Evolutionary conservation across 2,888 invertebrate species (phyloP), one percentile per base, ranked within the genome.

Genomic region (Seladonia tumulorum): DNA sequence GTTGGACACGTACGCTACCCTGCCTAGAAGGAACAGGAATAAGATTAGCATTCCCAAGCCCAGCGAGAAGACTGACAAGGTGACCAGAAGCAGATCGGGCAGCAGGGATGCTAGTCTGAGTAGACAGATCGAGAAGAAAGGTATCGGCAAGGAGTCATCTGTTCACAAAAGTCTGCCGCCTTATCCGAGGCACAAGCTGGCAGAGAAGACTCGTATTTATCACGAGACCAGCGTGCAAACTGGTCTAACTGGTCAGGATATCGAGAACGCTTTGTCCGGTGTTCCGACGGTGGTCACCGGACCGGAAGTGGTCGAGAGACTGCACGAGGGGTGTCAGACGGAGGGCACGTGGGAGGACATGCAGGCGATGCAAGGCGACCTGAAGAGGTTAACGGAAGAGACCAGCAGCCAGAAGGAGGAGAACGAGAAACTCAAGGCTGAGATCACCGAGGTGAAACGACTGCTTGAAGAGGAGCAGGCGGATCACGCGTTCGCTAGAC

Each of bases 141-240:
- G 72, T 63, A 63, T n/a, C 0, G 49, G 63, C 0, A 91, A 94
- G 85, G 94, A 95, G 73, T 91, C 91, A 18, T 91, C 93, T 5
- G 91, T 80, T 35, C 89, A 93, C 74, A 96, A 96, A 90, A 95
- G 94, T 79, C 89, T 96, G 72, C 96, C 96, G 5, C 96, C 96
- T 0, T 96, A 95, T 89, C 95, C 96, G n/a, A 95, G 95, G 71
- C 94, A 95, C 82, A 95, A 95, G 88, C 87, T 91, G 0, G 79
- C 86, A 0, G 94, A 95, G 53, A 96, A 96, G 93, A 97, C 97
- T 0, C 96, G 97, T 92, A 98, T 98, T 89, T 98, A 97, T 94
- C 98, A 98, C 90, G 98, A 98, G 95, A 97, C 96, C 57, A 96
- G 96, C 74, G 96, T 97, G 22, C 98, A 98, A 94, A 98, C 98